phyloP scores from a whole-genome alignment of 2,113 vertebrate genomes.

The Aviceda subcristata region DNA sequence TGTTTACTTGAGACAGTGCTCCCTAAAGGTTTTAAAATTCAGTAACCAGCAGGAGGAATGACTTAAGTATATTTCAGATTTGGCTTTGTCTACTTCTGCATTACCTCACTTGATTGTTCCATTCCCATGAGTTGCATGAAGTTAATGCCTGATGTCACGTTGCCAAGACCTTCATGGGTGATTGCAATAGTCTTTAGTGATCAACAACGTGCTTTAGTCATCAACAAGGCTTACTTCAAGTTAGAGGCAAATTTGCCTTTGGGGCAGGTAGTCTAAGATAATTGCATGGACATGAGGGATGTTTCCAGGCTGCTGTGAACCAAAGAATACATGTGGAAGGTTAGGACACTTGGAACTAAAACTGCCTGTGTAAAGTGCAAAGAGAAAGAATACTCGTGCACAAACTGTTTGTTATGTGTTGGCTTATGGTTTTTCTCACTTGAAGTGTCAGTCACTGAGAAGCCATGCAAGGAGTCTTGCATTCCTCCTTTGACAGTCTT shows the following conservation, averaged over 20 bases:
- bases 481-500: not conserved
- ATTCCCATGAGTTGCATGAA: not conserved
- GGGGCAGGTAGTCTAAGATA: not conserved
- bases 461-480: not conserved
- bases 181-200: not conserved
- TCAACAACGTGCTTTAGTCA: not conserved
- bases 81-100: not conserved
- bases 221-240: not conserved
- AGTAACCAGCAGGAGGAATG: not conserved
- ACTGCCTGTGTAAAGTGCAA: not conserved
- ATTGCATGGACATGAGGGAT: not conserved
- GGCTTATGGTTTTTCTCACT: not conserved
- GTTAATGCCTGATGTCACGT: not conserved
- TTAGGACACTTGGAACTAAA: not conserved
- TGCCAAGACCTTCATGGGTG: not conserved
- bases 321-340: not conserved
- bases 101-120: not conserved
- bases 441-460: not conserved
- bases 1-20: not conserved
- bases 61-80: not conserved
- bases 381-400: not conserved
- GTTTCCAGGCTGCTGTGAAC: not conserved
- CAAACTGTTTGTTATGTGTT: not conserved
- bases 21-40: not conserved
- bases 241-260: not conserved